Conservation (phyloP, 2,888 invertebrate species). For the Sipha maydis region DNA sequence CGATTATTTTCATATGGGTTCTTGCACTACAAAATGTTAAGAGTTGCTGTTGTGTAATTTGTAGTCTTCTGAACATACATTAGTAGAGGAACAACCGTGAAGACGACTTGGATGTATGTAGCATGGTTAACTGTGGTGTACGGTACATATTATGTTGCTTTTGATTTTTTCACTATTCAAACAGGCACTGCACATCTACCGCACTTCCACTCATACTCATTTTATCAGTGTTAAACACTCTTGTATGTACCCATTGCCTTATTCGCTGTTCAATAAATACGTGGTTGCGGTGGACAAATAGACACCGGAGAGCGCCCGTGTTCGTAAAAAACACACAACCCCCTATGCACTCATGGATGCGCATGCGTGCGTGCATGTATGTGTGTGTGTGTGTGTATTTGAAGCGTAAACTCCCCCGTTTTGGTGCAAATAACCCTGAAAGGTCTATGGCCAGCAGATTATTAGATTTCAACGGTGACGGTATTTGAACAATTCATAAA, state of each 20-base stretch:
- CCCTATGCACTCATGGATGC: neutral
- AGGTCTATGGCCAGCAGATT: neutral
- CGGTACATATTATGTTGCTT: no score
- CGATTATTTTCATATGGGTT: no score
- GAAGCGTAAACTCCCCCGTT: neutral
- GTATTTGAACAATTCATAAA: neutral
- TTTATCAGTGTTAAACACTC: slow-evolving; percentile 40
- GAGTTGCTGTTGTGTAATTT: no score
- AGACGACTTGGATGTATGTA: no score
- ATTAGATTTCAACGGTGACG: neutral
- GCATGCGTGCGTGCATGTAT: no score
- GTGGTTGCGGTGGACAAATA: neutral
- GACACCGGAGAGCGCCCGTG: neutral
- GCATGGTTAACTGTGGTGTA: neutral
- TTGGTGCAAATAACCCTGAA: neutral
- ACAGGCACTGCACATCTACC: no score
- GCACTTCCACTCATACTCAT: neutral
- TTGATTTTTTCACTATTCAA: neutral
- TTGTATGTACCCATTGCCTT: neutral
- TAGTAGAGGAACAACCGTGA: neutral
- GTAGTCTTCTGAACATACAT: neutral
- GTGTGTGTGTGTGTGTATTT: no score
- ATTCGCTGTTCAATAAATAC: neutral
- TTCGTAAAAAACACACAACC: neutral
- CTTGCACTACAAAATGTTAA: no score